Evolutionary conservation across 2,113 vertebrate species (phyloP).

Genomic region (Abramis brama): DNA sequence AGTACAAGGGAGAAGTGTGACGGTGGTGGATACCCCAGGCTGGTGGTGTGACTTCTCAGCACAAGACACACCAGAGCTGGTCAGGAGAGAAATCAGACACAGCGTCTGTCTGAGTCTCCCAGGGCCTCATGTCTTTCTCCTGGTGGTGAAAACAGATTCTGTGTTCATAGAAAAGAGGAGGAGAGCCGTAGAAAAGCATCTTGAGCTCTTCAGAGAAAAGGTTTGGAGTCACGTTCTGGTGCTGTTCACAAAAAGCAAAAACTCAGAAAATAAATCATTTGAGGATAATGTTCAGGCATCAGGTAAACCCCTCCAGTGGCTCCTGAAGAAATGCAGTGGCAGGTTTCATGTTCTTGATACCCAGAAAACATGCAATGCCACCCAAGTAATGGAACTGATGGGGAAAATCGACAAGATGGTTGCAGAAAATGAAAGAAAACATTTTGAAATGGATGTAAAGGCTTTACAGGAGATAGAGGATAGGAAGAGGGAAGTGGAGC

Average conservation of each 20-base stretch:
- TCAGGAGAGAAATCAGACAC: constrained; percentile 66
- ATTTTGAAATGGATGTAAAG: constrained; percentile 61
- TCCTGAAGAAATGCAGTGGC: constrained; percentile 61
- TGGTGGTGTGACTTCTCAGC: constrained; percentile 72
- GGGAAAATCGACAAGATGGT: constrained; percentile 63
- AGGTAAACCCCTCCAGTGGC: constrained; percentile 58
- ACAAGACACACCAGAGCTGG: constrained; percentile 61
- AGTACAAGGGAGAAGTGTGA: constrained; percentile 57
- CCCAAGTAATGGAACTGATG: constrained; percentile 55
- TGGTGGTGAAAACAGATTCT: constrained; percentile 64
- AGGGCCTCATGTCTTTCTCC: constrained; percentile 71
- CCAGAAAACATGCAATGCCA: not conserved
- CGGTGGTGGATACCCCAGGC: constrained; percentile 73
- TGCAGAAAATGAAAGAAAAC: constrained; percentile 48
- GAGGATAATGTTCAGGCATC: constrained; percentile 15
- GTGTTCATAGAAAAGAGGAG: constrained; percentile 62
- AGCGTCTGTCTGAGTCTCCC: constrained; percentile 66
- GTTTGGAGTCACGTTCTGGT: constrained; percentile 70
- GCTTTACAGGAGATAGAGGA: constrained; percentile 43
- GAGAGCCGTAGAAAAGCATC: constrained; percentile 69
- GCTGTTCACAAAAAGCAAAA: constrained; percentile 56
- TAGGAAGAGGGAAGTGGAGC: constrained; percentile 58
- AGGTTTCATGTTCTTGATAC: constrained; percentile 62
- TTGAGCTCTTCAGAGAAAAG: constrained; percentile 65
- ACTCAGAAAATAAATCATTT: not conserved